phyloP scores from a whole-genome alignment of 2,113 vertebrate genomes.

The Halichoerus grypus region DNA sequence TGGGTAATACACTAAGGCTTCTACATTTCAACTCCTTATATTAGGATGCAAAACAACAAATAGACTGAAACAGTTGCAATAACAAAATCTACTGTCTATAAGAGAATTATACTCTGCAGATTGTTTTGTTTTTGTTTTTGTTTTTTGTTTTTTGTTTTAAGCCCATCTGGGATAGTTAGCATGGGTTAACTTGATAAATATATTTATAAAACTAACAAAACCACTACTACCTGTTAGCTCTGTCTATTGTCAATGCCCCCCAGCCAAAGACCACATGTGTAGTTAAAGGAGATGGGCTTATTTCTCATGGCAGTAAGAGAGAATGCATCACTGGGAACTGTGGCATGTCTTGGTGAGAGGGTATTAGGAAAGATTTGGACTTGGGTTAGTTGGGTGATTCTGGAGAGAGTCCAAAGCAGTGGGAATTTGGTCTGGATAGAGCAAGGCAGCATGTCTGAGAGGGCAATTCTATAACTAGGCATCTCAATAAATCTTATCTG shows the following conservation, averaged over 20 bases:
- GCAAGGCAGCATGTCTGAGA: not conserved
- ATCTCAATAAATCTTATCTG: not conserved
- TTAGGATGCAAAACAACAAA: not conserved
- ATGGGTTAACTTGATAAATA: not conserved
- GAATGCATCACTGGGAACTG: not conserved
- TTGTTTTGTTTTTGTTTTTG: not conserved
- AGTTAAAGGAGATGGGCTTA: not conserved
- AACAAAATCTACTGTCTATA: not conserved
- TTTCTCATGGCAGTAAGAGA: not conserved
- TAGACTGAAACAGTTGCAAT: not conserved
- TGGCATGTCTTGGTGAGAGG: not conserved
- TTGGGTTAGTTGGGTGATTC: not conserved
- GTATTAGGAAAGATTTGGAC: not conserved
- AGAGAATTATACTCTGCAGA: not conserved
- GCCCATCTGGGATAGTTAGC: not conserved
- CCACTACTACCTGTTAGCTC: not conserved
- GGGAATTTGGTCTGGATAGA: not conserved
- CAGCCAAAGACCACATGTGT: not conserved
- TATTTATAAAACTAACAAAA: not conserved
- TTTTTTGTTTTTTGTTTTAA: not conserved
- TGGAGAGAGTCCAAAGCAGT: not conserved
- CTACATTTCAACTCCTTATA: conserved; percentile 37
- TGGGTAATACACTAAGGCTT: not conserved
- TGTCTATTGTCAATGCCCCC: not conserved
- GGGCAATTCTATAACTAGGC: not conserved